Evolutionary conservation across 2,113 vertebrate genomes (phyloP).

Genomic region (Opisthocomus hoazin): DNA sequence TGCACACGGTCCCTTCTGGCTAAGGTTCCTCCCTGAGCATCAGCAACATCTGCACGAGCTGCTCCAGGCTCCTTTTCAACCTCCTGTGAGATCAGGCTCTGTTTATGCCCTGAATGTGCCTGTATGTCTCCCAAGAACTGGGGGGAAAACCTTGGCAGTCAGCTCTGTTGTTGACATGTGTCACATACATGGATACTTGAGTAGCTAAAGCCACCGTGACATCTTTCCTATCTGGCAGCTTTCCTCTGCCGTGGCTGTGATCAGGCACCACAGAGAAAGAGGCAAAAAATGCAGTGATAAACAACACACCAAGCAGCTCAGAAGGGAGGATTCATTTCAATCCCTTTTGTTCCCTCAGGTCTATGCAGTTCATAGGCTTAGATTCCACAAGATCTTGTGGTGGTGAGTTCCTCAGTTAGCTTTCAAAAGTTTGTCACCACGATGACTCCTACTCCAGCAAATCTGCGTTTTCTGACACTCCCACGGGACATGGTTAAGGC

Average conservation of each 20-base stretch:
- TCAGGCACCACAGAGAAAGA: neutral
- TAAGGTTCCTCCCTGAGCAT: neutral
- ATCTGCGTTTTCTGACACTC: neutral
- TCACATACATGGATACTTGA: neutral
- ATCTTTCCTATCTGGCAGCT: neutral
- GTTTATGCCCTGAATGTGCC: neutral
- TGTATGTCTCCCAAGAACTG: neutral
- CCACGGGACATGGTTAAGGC: neutral
- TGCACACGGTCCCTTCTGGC: accelerated
- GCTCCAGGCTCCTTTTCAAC: neutral
- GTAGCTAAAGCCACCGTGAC: neutral
- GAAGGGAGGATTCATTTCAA: neutral
- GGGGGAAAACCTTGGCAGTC: neutral
- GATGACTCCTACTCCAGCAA: neutral
- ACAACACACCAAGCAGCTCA: neutral
- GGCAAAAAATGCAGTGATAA: neutral
- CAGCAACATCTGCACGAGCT: neutral
- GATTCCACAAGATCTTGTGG: neutral
- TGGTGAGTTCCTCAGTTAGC: neutral
- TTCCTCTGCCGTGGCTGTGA: neutral
- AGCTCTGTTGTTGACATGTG: accelerated
- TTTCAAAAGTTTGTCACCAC: neutral
- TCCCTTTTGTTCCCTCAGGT: neutral
- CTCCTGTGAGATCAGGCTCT: neutral
- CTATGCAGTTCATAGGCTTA: neutral